These are phyloP conservation scores for Narcine bancroftii DNA, from an alignment of 2,113 vertebrate genomes.

Conservation along the genomic window DNA sequence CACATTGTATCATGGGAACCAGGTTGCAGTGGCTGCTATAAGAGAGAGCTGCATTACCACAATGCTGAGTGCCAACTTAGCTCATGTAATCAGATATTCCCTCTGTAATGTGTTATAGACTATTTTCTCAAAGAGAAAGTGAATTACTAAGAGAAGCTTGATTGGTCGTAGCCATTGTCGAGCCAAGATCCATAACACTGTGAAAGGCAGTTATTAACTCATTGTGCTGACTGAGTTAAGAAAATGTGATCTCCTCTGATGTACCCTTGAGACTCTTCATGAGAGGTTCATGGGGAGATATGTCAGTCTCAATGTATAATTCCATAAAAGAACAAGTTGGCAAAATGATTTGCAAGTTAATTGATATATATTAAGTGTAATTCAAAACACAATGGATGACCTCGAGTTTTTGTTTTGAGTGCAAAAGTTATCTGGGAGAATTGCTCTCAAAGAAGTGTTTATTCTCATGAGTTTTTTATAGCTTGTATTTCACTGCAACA, in stretches of 20 bases:
- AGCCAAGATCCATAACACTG: constrained; percentile 28
- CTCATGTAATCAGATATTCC: constrained; percentile 28
- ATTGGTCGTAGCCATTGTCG: constrained; percentile 5
- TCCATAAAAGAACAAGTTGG: neutral
- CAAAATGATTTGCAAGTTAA: neutral
- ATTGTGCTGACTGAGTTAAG: neutral
- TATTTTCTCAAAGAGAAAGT: constrained; percentile 30
- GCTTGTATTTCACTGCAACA: neutral
- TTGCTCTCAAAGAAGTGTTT: too few relatives aligned
- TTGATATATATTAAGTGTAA: neutral
- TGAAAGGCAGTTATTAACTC: constrained; percentile 32
- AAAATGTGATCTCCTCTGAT: constrained; percentile 1
- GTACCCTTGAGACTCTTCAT: neutral
- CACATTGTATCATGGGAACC: constrained; percentile 1
- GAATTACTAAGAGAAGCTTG: constrained; percentile 23
- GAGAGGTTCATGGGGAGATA: neutral
- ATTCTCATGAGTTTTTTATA: neutral
- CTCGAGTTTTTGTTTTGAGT: neutral
- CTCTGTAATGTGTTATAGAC: constrained; percentile 12
- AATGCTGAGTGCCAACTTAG: neutral
- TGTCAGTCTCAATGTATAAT: neutral
- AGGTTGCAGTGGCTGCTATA: neutral
- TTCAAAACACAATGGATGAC: neutral
- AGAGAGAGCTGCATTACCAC: constrained; percentile 17
- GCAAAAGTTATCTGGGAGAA: neutral